These are phyloP conservation scores for Hydriomena furcata DNA, from an alignment of 2,888 invertebrate genomes.

Conservation along the genomic window DNA sequence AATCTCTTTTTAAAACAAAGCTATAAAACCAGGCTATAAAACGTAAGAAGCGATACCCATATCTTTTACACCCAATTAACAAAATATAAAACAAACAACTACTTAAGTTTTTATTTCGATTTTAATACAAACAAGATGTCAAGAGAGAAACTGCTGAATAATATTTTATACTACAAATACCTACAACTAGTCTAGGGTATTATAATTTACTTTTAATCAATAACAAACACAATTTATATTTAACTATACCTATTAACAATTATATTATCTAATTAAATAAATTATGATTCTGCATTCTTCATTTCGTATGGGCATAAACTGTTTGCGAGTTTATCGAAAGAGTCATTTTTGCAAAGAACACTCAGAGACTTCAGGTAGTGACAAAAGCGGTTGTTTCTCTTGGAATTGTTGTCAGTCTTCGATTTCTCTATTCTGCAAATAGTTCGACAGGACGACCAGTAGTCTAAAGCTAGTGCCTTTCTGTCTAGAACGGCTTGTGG, in stretches of 20 bases:
- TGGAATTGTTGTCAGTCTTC: constrained; percentile 82
- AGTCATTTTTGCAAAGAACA: constrained; percentile 74
- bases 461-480: constrained; percentile 85
- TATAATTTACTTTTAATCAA: constrained; percentile 11
- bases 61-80: constrained; percentile 14
- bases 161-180: no score
- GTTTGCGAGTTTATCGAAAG: constrained; percentile 74
- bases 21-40: constrained; percentile 17
- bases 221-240: constrained; percentile 11
- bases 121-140: constrained; percentile 28
- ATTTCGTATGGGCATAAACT: constrained; percentile 53
- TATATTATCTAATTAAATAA: constrained; percentile 12
- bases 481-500: constrained; percentile 76
- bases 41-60: constrained; percentile 6
- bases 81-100: constrained; percentile 15
- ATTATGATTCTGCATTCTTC: constrained; percentile 28
- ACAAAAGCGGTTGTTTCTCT: constrained; percentile 89
- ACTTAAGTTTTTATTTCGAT: constrained; percentile 19
- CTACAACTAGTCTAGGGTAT: no score
- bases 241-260: constrained; percentile 20
- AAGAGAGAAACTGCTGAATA: constrained; percentile 21
- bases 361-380: constrained; percentile 88
- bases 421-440: constrained; percentile 88
- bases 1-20: neutral
- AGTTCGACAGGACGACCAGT: constrained; percentile 86